Evolutionary conservation across 2,888 invertebrate species (phyloP).

Genomic region (Melangyna quadrimaculata): DNA sequence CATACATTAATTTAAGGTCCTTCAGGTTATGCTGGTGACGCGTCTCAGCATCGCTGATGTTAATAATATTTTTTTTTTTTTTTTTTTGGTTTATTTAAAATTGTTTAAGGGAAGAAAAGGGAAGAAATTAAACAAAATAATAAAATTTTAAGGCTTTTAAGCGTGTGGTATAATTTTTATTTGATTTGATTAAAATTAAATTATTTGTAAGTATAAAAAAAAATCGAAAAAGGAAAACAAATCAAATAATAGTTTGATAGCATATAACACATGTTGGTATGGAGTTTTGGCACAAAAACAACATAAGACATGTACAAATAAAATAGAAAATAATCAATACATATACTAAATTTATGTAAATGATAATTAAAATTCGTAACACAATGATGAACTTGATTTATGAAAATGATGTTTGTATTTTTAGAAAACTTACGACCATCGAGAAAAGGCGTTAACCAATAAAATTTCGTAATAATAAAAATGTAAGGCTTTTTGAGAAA

Average conservation of each 20-base stretch:
- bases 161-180: conserved; percentile 32
- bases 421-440: too few relatives aligned
- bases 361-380: not conserved
- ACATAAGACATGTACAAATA: not conserved
- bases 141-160: conserved; percentile 47
- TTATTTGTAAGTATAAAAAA: conserved; percentile 13
- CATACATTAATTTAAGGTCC: conserved; percentile 80
- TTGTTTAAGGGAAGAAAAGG: conserved; percentile 72
- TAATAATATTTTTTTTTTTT: conserved; percentile 51
- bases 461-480: too few relatives aligned
- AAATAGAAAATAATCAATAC: not conserved
- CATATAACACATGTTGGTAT: not conserved
- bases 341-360: not conserved
- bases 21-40: conserved; percentile 80
- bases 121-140: conserved; percentile 65
- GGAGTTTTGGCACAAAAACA: not conserved
- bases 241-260: not conserved
- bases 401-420: not conserved
- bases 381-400: conserved; percentile 17
- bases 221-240: not conserved
- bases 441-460: too few relatives aligned
- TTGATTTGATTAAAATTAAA: conserved; percentile 11
- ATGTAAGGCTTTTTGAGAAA: too few relatives aligned
- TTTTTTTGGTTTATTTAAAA: conserved; percentile 19
- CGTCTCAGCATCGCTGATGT: conserved; percentile 81